These are phyloP conservation scores for Omphaloscelis lunosa DNA, from an alignment of 2,888 invertebrate species.

Conservation along the genomic window DNA sequence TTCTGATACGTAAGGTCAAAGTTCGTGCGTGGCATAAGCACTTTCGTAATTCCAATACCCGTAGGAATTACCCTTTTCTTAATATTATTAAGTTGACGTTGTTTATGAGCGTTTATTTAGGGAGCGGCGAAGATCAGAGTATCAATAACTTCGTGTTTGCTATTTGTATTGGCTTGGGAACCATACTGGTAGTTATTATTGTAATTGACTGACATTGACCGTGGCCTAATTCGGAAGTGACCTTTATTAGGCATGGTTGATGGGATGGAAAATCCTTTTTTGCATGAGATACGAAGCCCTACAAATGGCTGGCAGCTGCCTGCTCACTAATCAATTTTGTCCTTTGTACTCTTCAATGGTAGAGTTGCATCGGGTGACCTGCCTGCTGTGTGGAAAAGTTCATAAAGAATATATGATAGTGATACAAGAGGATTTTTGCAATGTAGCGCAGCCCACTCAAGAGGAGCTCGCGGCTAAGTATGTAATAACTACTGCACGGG, in stretches of 20 bases:
- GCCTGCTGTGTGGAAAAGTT: not conserved
- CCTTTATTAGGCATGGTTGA: conserved; percentile 4
- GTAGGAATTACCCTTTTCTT: conserved; percentile 42
- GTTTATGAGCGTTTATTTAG: conserved; percentile 37
- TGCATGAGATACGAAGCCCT: not conserved
- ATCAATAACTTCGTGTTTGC: conserved; percentile 7
- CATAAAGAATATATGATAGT: not conserved
- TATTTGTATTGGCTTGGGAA: conserved; percentile 27
- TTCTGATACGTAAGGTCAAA: conserved; percentile 29
- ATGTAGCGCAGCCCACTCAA: not conserved
- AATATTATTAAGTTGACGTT: conserved; percentile 46
- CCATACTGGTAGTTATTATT: not conserved
- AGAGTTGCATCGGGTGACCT: not conserved
- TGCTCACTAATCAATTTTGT: not conserved
- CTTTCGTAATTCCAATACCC: conserved; percentile 43
- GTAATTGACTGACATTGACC: conserved; percentile 7
- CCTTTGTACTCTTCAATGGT: not conserved
- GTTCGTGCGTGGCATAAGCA: conserved; percentile 35
- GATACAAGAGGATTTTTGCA: not conserved
- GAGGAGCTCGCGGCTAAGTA: too few relatives aligned
- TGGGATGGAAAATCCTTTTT: not conserved
- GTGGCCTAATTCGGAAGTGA: not conserved
- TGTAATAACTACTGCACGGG: too few relatives aligned
- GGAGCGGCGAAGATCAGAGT: conserved; percentile 4
- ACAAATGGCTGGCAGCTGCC: not conserved